Evolutionary conservation across 1,140 invertebrate species (phyloP).

Genomic region (Hyles vespertilio): DNA sequence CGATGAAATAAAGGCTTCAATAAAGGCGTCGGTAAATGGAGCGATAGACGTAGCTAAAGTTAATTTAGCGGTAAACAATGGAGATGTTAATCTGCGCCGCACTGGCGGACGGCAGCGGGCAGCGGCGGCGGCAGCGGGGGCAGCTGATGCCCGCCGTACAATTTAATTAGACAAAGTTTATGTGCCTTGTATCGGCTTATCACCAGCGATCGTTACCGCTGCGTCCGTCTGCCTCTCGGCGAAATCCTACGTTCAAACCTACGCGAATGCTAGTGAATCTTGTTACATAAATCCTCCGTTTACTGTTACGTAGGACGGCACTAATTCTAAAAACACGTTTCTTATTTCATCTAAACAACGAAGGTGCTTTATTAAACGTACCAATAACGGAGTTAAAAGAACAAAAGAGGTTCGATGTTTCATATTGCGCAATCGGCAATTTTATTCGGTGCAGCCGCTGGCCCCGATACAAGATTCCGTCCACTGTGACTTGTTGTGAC

Average conservation of each 20-base stretch:
- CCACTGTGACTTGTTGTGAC: constrained; percentile 25
- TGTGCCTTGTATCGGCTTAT: constrained; percentile 44
- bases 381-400: constrained; percentile 37
- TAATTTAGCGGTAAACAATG: constrained; percentile 67
- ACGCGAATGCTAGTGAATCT: constrained; percentile 16
- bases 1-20: constrained; percentile 20
- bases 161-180: constrained; percentile 68
- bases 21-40: constrained; percentile 31
- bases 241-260: constrained; percentile 26
- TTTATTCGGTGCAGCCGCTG: constrained; percentile 30
- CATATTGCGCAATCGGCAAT: constrained; percentile 36
- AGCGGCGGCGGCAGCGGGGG: constrained; percentile 33
- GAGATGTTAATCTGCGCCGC: constrained; percentile 61
- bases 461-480: constrained; percentile 26
- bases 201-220: constrained; percentile 31
- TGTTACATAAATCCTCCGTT: constrained; percentile 30
- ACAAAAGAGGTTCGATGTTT: constrained; percentile 34
- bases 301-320: constrained; percentile 14
- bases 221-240: constrained; percentile 17
- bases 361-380: constrained; percentile 29
- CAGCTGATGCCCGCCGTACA: constrained; percentile 46
- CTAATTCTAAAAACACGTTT: constrained; percentile 29
- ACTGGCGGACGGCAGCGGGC: constrained; percentile 11
- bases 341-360: constrained; percentile 33
- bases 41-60: constrained; percentile 45